These are phyloP conservation scores for Leucopsar rothschildi DNA, from an alignment of 2,113 vertebrate genomes.

Conservation along the genomic window DNA sequence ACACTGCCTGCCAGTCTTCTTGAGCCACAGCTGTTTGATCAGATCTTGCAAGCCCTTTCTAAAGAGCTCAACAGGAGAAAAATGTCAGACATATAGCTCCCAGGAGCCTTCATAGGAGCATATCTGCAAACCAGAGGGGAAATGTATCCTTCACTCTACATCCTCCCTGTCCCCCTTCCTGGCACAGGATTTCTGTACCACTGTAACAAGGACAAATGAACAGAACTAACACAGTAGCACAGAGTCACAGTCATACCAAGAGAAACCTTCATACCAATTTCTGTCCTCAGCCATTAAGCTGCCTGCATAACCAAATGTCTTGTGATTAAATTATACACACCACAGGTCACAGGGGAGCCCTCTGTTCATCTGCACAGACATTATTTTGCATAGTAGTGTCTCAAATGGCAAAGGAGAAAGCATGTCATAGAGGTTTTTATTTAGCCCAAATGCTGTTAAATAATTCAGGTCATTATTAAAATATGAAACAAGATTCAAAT, in stretches of 20 bases:
- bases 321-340: slow-evolving; percentile 11
- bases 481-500: slow-evolving; percentile 61
- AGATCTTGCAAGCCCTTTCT: not conserved
- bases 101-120: not conserved
- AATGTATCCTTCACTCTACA: not conserved
- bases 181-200: not conserved
- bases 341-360: slow-evolving; percentile 12
- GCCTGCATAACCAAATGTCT: not conserved
- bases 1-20: not conserved
- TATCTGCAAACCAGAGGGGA: not conserved
- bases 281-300: not conserved
- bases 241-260: not conserved
- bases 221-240: not conserved
- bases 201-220: not conserved
- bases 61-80: not conserved
- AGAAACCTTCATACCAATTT: not conserved
- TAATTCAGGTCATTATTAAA: slow-evolving; percentile 73
- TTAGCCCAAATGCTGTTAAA: slow-evolving; percentile 61
- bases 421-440: slow-evolving; percentile 8
- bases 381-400: slow-evolving; percentile 33
- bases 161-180: not conserved
- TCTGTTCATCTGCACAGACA: not conserved
- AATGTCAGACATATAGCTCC: not conserved
- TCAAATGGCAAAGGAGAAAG: slow-evolving; percentile 35
- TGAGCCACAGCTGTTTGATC: not conserved